phyloP scores from a whole-genome alignment of 2,888 invertebrate genomes.

The Trichacis sp. region DNA sequence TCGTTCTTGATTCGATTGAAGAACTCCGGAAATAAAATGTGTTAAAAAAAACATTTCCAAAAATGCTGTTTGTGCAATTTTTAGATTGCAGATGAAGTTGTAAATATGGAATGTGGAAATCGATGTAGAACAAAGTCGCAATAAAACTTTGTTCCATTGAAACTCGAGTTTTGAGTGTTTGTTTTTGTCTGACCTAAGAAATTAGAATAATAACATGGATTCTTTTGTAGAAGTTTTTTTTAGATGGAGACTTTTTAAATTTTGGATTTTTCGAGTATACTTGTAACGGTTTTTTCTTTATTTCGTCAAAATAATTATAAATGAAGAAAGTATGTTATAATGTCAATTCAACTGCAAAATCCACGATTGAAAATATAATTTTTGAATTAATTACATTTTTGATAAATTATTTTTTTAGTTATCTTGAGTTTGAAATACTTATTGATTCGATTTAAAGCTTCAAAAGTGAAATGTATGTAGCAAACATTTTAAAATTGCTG shows the following conservation, averaged over 20 bases:
- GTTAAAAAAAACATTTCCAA: not conserved
- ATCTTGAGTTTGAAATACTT: no score
- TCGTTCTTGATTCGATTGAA: not conserved
- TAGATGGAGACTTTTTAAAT: no score
- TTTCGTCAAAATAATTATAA: no score
- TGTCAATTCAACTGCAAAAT: no score
- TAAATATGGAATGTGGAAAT: not conserved
- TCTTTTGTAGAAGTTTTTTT: not conserved
- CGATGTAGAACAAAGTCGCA: not conserved
- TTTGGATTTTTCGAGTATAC: no score
- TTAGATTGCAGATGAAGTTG: not conserved
- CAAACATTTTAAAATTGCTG: not conserved
- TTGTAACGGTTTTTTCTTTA: no score
- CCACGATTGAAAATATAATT: no score
- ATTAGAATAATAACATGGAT: not conserved
- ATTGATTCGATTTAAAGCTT: not conserved
- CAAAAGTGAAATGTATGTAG: not conserved
- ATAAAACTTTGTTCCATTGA: not conserved
- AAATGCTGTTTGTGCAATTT: not conserved
- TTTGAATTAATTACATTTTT: no score
- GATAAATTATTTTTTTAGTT: no score
- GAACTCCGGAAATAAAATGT: not conserved
- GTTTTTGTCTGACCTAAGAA: not conserved
- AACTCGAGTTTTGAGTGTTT: not conserved
- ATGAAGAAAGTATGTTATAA: no score